Evolutionary conservation across 2,797 vertebrate species (phyloP).

Genomic region (Syncerus caffer): DNA sequence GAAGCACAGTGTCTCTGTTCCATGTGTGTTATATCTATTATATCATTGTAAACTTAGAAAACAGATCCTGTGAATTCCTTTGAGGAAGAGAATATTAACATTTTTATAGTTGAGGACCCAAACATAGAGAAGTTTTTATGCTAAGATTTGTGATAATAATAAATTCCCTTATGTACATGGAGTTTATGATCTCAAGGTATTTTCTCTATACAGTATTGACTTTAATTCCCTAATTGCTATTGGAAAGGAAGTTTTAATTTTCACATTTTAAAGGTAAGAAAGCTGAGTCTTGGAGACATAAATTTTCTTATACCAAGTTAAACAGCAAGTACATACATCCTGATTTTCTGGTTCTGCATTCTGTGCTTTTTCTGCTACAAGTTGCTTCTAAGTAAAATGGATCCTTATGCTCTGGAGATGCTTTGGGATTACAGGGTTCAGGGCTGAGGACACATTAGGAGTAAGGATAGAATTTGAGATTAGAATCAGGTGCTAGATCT

Average conservation of each 20-base stretch:
- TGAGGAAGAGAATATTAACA: not conserved
- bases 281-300: not conserved
- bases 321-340: not conserved
- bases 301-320: not conserved
- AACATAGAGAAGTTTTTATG: not conserved
- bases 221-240: not conserved
- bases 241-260: not conserved
- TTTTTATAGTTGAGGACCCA: not conserved
- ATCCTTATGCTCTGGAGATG: not conserved
- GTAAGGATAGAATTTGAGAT: not conserved
- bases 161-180: not conserved
- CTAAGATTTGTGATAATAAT: not conserved
- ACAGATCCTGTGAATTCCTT: not conserved
- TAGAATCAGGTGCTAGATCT: not conserved
- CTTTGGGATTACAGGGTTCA: not conserved
- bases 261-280: not conserved
- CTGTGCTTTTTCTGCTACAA: not conserved
- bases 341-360: not conserved
- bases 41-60: not conserved
- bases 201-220: not conserved
- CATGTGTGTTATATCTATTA: not conserved
- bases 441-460: not conserved
- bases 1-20: not conserved
- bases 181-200: not conserved
- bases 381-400: not conserved